Evolutionary conservation across 2,888 invertebrate genomes (phyloP).

Genomic region (Ichneumoninae sp.): DNA sequence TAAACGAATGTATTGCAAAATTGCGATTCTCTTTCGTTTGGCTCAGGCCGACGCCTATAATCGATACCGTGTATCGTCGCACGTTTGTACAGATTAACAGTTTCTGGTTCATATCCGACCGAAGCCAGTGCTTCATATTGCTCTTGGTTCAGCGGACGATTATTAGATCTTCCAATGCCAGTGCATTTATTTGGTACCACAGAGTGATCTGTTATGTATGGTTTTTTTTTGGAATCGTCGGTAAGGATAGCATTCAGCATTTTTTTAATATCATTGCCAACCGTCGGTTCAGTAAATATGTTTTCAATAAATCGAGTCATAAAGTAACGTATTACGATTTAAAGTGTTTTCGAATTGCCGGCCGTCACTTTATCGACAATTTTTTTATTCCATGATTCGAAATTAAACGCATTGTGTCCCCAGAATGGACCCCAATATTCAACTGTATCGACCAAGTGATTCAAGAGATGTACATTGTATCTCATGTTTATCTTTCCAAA

Average conservation of each 20-base stretch:
- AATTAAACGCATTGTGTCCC: too few species aligned
- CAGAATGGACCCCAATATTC: too few species aligned
- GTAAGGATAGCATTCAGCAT: not conserved
- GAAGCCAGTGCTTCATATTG: not conserved
- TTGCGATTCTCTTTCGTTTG: not conserved
- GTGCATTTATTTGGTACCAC: not conserved
- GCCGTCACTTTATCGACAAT: not conserved
- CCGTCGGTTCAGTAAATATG: not conserved
- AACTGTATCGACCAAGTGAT: not conserved
- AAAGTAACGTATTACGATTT: slow-evolving; percentile 3
- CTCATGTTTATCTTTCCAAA: slow-evolving; percentile 8
- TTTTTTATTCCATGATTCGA: not conserved
- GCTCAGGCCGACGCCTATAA: slow-evolving; percentile 1
- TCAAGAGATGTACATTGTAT: slow-evolving; percentile 3
- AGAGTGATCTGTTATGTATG: not conserved
- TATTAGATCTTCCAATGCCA: not conserved
- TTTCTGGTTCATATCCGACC: not conserved
- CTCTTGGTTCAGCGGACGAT: not conserved
- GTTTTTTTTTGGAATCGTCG: not conserved
- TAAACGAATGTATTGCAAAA: slow-evolving; percentile 13
- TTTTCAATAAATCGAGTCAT: slow-evolving; percentile 4
- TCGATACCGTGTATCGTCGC: slow-evolving; percentile 6
- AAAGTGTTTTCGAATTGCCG: slow-evolving; percentile 7
- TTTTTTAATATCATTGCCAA: not conserved
- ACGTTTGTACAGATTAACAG: not conserved